These are phyloP conservation scores for Drosophila antonietae DNA, from an alignment of 2,888 invertebrate species.

Conservation along the genomic window DNA sequence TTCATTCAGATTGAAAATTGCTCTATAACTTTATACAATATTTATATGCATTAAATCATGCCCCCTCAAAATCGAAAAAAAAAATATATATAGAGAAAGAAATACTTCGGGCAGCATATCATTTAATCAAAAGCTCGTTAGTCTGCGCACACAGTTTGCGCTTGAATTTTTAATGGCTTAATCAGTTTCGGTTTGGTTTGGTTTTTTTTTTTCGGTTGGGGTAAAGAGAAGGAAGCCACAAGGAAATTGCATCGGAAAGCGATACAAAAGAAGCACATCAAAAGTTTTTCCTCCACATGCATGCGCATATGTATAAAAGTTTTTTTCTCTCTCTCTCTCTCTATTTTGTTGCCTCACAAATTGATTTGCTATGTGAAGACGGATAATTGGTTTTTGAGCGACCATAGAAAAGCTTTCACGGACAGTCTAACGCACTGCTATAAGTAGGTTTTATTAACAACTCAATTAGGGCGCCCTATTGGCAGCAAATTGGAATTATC, in stretches of 20 bases:
- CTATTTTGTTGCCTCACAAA: conserved; percentile 49
- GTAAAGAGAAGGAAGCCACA: conserved; percentile 41
- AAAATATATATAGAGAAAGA: background rate
- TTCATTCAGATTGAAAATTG: conserved; percentile 22
- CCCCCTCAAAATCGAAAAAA: conserved; percentile 16
- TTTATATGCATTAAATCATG: conserved; percentile 26
- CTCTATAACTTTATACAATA: conserved; percentile 25
- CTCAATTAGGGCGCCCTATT: conserved; percentile 51
- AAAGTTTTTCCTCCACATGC: conserved; percentile 42
- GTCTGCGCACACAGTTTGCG: conserved; percentile 68
- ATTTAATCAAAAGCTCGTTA: conserved; percentile 73
- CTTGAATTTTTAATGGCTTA: conserved; percentile 72
- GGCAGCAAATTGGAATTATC: conserved; percentile 24
- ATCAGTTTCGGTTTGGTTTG: conserved; percentile 53
- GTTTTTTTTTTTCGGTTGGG: conserved; percentile 16
- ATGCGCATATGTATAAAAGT: conserved; percentile 11
- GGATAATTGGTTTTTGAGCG: conserved; percentile 57
- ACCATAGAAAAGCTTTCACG: conserved; percentile 48
- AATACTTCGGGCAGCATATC: conserved; percentile 47
- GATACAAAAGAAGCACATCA: conserved; percentile 60
- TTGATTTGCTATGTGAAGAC: conserved; percentile 59
- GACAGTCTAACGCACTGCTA: conserved; percentile 26
- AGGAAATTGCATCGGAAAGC: conserved; percentile 62
- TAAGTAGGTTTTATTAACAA: conserved; percentile 45
- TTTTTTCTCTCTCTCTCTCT: background rate